Conservation (phyloP, 1,140 invertebrate species). For the Spodoptera frugiperda region DNA sequence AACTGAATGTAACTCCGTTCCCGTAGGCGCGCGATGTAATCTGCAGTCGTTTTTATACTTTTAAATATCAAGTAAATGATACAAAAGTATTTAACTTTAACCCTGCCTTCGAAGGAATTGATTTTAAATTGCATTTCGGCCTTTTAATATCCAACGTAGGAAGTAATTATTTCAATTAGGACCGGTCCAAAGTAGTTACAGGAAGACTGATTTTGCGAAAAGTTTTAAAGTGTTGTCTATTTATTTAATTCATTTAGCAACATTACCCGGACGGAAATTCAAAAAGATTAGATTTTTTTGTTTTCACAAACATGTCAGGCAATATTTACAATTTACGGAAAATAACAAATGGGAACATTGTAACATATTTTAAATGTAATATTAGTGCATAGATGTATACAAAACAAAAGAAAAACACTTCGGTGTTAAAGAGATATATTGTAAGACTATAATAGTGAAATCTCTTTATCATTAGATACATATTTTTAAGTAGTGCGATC, state of each 20-base stretch:
- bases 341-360: slow-evolving; percentile 84
- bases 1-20: background rate
- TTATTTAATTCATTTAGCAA: slow-evolving; percentile 43
- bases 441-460: slow-evolving; percentile 73
- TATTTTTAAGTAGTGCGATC: slow-evolving; percentile 74
- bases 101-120: slow-evolving; percentile 71
- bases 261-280: slow-evolving; percentile 43
- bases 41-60: slow-evolving; percentile 40
- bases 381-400: slow-evolving; percentile 81
- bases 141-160: slow-evolving; percentile 45
- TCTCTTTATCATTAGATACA: slow-evolving; percentile 77
- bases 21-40: slow-evolving; percentile 28
- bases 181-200: slow-evolving; percentile 50
- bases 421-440: slow-evolving; percentile 76
- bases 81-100: slow-evolving; percentile 42
- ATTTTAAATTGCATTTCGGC: slow-evolving; percentile 66
- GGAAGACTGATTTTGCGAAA: slow-evolving; percentile 77
- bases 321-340: slow-evolving; percentile 69
- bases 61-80: slow-evolving; percentile 37
- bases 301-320: slow-evolving; percentile 57
- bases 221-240: slow-evolving; percentile 34
- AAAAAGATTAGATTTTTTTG: slow-evolving; percentile 38
- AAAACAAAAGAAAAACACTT: slow-evolving; percentile 70
- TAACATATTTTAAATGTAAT: slow-evolving; percentile 85
- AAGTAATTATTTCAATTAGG: slow-evolving; percentile 45